Percentiles rank a stretch among this genome's conserved stretches.
Conservation (phyloP, 2,113 vertebrate genomes). For the Probosciger aterrimus region DNA sequence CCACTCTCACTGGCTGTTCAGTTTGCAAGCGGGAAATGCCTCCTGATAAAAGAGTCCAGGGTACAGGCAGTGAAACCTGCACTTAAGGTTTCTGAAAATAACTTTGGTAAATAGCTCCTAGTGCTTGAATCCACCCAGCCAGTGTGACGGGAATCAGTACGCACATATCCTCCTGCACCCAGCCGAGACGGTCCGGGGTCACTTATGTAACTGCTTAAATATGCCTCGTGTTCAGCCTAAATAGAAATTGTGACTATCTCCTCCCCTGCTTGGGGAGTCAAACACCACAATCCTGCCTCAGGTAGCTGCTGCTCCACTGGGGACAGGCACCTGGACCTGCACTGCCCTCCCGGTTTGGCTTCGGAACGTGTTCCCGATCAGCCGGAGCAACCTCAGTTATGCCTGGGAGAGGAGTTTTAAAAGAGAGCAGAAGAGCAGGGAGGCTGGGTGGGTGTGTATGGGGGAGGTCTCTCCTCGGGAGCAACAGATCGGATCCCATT, state of each 20-base stretch:
- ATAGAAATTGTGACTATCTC: constrained; percentile 37
- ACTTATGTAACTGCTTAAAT: constrained; percentile 58
- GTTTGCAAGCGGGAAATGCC: neutral
- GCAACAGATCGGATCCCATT: neutral
- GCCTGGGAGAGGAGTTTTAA: neutral
- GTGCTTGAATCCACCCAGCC: constrained; percentile 8
- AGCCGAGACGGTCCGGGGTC: constrained; percentile 21
- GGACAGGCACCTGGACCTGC: neutral
- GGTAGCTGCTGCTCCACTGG: neutral
- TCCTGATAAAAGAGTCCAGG: constrained; percentile 31
- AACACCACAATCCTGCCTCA: neutral
- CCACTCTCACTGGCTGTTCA: constrained; percentile 20
- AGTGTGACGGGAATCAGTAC: neutral
- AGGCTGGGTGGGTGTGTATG: neutral
- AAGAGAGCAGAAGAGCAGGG: neutral
- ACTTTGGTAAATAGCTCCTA: constrained; percentile 55
- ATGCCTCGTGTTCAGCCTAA: constrained; percentile 24
- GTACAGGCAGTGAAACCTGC: constrained; percentile 34
- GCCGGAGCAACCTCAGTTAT: neutral
- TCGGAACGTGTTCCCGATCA: neutral
- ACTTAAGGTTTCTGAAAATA: constrained; percentile 51
- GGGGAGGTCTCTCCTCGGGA: neutral
- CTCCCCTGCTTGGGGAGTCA: constrained; percentile 38
- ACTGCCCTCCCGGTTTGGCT: neutral
- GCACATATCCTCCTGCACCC: neutral